phyloP scores from a whole-genome alignment of 2,113 vertebrate genomes.

The Orthonyx spaldingii region DNA sequence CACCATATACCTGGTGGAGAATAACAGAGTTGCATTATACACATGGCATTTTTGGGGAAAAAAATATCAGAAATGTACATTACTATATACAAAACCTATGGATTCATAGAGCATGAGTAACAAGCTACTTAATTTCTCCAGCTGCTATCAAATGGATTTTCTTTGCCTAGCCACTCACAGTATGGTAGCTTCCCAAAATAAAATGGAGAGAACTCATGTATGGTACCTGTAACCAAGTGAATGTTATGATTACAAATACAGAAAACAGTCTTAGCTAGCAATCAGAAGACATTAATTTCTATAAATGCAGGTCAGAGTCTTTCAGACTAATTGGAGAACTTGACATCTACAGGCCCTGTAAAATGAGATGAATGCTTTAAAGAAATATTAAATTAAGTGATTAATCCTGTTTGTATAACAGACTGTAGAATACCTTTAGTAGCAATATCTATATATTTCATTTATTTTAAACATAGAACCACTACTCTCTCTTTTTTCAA shows the following conservation, averaged over 20 bases:
- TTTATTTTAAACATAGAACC: background rate
- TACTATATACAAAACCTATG: background rate
- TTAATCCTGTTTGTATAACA: background rate
- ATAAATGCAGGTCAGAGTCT: background rate
- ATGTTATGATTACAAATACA: background rate
- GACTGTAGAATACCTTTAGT: background rate
- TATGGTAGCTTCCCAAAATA: background rate
- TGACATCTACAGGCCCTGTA: background rate
- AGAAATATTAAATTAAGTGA: background rate
- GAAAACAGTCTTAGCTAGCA: background rate
- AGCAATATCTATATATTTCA: background rate
- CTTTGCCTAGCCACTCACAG: background rate
- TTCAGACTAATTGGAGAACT: background rate
- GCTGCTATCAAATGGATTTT: background rate
- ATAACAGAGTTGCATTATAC: background rate
- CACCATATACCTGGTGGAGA: background rate
- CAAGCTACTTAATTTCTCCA: background rate
- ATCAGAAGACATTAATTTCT: background rate
- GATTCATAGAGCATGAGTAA: background rate
- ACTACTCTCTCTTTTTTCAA: background rate
- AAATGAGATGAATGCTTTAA: background rate
- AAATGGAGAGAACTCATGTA: background rate
- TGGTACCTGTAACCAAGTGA: background rate
- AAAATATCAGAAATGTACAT: background rate
- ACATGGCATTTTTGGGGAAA: rapidly evolving